phyloP scores from a whole-genome alignment of 2,888 invertebrate species.

The Tortricodes alternella region DNA sequence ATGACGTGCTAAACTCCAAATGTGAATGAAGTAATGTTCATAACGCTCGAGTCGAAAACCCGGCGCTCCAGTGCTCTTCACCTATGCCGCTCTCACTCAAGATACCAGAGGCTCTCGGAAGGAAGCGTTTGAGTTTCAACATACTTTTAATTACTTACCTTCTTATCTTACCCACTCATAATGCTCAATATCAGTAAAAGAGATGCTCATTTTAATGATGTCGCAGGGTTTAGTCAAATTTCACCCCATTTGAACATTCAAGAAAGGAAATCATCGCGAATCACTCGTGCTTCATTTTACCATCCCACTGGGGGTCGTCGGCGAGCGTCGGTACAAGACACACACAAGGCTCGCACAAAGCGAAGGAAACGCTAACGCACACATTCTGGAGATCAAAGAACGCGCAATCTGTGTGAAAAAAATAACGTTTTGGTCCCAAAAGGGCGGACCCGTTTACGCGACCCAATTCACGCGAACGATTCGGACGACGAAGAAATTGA shows the following conservation, averaged over 20 bases:
- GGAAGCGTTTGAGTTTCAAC: constrained; percentile 25
- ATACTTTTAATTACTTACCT: constrained; percentile 10
- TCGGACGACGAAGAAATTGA: constrained; percentile 79
- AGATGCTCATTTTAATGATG: neutral
- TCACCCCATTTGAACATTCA: constrained; percentile 29
- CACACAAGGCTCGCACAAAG: constrained; percentile 72
- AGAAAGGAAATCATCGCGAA: constrained; percentile 57
- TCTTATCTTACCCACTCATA: neutral
- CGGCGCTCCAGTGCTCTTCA: constrained; percentile 59
- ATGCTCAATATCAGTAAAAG: neutral
- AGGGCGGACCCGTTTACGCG: constrained; percentile 82
- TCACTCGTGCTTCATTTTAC: constrained; percentile 68
- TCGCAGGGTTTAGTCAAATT: constrained; percentile 1
- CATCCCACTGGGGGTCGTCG: constrained; percentile 75
- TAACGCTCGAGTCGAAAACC: constrained; percentile 60
- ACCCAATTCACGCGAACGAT: constrained; percentile 81
- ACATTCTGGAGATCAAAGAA: constrained; percentile 80
- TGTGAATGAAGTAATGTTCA: constrained; percentile 65
- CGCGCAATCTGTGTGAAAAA: constrained; percentile 81
- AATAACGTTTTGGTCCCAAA: constrained; percentile 81
- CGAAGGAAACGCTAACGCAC: constrained; percentile 79
- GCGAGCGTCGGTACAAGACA: constrained; percentile 59
- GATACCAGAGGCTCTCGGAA: constrained; percentile 41
- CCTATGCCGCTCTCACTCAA: constrained; percentile 50
- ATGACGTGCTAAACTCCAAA: constrained; percentile 68